Evolutionary conservation across 2,888 invertebrate genomes (phyloP), one percentile per base, ranked within the genome.

Genomic region (Pristionchus entomophagus): DNA sequence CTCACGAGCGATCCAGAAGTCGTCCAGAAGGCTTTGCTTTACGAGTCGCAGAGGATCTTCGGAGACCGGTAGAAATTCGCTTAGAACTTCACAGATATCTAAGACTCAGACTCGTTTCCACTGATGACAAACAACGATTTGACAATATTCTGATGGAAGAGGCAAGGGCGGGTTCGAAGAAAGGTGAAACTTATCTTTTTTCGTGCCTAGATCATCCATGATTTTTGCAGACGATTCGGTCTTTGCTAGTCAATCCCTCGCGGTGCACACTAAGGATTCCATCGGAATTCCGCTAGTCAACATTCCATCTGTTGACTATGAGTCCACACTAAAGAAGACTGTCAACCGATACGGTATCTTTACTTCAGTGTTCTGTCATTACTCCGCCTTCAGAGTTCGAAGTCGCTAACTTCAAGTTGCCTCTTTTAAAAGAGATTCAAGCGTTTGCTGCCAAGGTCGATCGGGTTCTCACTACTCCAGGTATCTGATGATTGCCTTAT

Each of bases 1-100:
- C 53, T 91, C n/a, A 26, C 65, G 2, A 83, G 59, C 14, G 87
- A 86, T 26, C 77, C 77, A 0, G 87, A 82, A 51, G 73, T 85
- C 22, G 87, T 85, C 2, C 77, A 73, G 19, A 85, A 29, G 29
- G 59, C 26, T n/a, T 73, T 89, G 29, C 53, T 84, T 49, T 96
- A 96, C 90, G 97, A 97, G 95, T 96, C 96, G 1, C 94, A 95
- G 86, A 95, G 96, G 87, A 95, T 96, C 92, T 97, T 97, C 94
- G 95, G 95, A 89, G 96, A 97, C 45, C 80, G 87, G 87, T 86
- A 69, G 14, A n/a, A 26, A 78, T n/a, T 14, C 45, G 8, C 1
- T 32, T n/a, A 51, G 19, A 26, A 0, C 12, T 29, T 65, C 49
- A 69, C n/a, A n/a, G n/a, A n/a, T n/a, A n/a, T n/a, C n/a, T n/a